phyloP scores from a whole-genome alignment of 2,888 invertebrate genomes.

The Drosophila mimica region DNA sequence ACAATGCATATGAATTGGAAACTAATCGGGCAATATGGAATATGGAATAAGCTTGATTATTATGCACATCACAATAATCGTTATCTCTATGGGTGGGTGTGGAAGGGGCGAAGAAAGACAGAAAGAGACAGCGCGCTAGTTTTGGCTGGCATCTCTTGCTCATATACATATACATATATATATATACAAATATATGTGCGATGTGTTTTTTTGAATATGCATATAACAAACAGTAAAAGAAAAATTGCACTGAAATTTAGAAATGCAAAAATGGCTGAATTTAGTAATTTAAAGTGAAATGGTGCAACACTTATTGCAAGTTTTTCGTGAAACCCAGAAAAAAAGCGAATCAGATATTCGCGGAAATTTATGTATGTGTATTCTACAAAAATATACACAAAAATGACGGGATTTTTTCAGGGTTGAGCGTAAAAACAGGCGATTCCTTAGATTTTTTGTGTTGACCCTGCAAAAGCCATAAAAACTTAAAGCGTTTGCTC shows the following conservation, averaged over 20 bases:
- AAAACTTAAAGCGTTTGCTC: not conserved
- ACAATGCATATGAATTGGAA: constrained; percentile 71
- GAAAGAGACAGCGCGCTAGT: not conserved
- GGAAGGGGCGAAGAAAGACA: not conserved
- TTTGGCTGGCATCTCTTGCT: not conserved
- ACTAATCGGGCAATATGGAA: constrained; percentile 64
- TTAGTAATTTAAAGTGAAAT: not conserved
- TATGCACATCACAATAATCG: constrained; percentile 83
- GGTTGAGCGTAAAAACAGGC: not conserved
- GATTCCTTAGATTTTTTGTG: not conserved
- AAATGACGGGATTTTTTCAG: not conserved
- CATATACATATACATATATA: not conserved
- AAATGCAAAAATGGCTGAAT: not conserved
- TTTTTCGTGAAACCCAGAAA: not conserved
- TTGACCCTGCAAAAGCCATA: not conserved
- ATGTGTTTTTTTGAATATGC: not conserved
- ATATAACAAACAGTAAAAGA: not conserved
- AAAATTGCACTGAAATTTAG: not conserved
- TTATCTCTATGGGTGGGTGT: constrained; percentile 58
- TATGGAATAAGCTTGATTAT: constrained; percentile 68
- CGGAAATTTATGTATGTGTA: not conserved
- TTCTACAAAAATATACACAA: not conserved
- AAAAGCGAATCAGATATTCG: not conserved
- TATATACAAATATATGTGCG: not conserved
- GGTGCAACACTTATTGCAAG: not conserved